Evolutionary conservation across 2,888 invertebrate species (phyloP), one percentile per base, ranked within the genome.

Genomic region (Diadromus collaris): DNA sequence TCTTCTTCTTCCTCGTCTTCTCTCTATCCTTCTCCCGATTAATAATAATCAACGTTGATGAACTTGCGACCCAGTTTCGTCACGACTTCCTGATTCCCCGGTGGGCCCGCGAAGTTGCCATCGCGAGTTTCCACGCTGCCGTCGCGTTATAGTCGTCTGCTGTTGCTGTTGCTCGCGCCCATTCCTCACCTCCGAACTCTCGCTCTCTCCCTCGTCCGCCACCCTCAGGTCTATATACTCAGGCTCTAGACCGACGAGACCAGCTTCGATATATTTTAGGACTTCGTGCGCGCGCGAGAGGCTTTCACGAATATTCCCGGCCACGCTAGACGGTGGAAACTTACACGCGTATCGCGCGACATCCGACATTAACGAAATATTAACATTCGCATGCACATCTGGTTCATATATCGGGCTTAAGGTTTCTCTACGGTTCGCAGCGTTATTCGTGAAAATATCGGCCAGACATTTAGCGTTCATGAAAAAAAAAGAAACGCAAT

Each of bases 21-120:
- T 19, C 60, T 69, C 34, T 21, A 41, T 29, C 46, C 65, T 65
- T 41, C 44, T n/a, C 46, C 24, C 80, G 81, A 85, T 86, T 84
- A 85, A 83, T 82, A 86, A 85, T 86, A 81, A 86, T 86, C 83
- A 84, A 72, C 83, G 84, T 80, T 83, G 86, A 88, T 87, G 88
- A 89, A 89, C 87, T 89, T 88, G 88, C 87, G 88, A 89, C 88
- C 89, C 83, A 88, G 84, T 89, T 89, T 83, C 79, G 71, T 78
- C 76, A 68, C 68, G 60, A 74, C 83, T 84, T 85, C 83, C 85
- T 80, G 83, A 76, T 13, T 58, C 58, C 69, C 64, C 60, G 72
- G 63, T 68, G 27, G 32, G 64, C 80, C 65, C 82, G 78, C 78
- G 69, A 78, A 81, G 81, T 82, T 68, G 58, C 71, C 68, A 65